These are phyloP conservation scores for Caenorhabditis sp. DNA, from an alignment of 2,888 invertebrate genomes.

Conservation along the genomic window DNA sequence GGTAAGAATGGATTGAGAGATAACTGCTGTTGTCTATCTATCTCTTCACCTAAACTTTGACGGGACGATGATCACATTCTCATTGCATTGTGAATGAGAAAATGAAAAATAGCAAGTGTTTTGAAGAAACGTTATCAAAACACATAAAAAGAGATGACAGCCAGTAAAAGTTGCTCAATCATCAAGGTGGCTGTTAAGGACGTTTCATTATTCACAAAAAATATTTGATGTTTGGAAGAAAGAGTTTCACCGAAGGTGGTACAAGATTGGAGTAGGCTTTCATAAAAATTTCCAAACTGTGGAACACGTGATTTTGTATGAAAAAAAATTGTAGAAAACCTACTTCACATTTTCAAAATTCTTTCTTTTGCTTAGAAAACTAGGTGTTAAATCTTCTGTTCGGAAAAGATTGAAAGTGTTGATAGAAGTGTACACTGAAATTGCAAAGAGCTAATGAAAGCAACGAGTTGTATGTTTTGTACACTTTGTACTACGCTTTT, in stretches of 20 bases:
- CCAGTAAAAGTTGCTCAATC: slow-evolving; percentile 47
- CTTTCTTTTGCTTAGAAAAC: slow-evolving; percentile 23
- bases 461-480: no score
- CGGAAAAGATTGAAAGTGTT: slow-evolving; percentile 21
- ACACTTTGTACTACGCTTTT: no score
- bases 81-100: slow-evolving; percentile 38
- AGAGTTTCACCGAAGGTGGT: no score
- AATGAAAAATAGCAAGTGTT: slow-evolving; percentile 41
- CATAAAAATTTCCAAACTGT: no score
- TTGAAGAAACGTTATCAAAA: slow-evolving; percentile 53
- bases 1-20: not conserved
- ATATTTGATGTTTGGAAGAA: no score
- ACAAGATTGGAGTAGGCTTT: no score
- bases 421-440: slow-evolving; percentile 50
- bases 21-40: not conserved
- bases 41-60: not conserved
- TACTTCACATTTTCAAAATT: slow-evolving; percentile 29
- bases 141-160: slow-evolving; percentile 40
- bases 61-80: slow-evolving; percentile 33
- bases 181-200: slow-evolving; percentile 53
- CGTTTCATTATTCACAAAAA: no score
- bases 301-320: no score
- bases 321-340: not conserved
- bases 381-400: not conserved
- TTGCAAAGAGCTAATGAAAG: no score